phyloP scores from a whole-genome alignment of 2,888 invertebrate species.

The Synergus itoensis region DNA sequence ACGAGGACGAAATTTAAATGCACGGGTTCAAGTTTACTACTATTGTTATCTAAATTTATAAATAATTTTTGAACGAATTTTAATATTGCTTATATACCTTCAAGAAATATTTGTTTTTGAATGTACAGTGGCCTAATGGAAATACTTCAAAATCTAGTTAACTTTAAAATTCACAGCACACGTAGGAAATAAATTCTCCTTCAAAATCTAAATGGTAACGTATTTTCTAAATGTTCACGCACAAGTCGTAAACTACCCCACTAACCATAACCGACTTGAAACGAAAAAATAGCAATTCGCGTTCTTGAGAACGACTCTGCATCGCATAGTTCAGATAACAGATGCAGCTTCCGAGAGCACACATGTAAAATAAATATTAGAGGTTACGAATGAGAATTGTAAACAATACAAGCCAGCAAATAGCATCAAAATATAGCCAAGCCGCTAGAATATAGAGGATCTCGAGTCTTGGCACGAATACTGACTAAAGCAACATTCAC shows the following conservation, averaged over 20 bases:
- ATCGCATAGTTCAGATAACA: neutral
- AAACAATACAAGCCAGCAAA: conserved; percentile 6
- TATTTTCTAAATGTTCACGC: neutral
- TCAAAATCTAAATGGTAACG: neutral
- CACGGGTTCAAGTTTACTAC: too few species aligned
- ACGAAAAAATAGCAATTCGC: neutral
- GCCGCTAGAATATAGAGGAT: conserved; percentile 51
- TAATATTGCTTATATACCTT: too few species aligned
- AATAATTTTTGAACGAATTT: too few species aligned
- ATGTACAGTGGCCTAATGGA: neutral
- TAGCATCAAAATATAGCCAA: neutral
- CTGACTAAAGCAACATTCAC: conserved; percentile 54
- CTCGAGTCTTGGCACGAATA: conserved; percentile 71
- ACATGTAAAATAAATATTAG: neutral
- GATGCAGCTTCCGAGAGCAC: neutral
- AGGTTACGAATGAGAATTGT: neutral
- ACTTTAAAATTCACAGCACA: neutral
- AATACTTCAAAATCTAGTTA: neutral
- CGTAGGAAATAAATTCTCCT: neutral
- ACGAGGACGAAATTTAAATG: neutral
- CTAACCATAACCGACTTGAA: neutral
- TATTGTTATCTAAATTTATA: too few species aligned
- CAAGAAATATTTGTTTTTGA: too few species aligned
- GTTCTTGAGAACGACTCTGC: neutral
- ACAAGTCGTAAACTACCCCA: neutral